Evolutionary conservation across 2,797 vertebrate genomes (phyloP).

Genomic region (Rhadinocentrus ornatus): DNA sequence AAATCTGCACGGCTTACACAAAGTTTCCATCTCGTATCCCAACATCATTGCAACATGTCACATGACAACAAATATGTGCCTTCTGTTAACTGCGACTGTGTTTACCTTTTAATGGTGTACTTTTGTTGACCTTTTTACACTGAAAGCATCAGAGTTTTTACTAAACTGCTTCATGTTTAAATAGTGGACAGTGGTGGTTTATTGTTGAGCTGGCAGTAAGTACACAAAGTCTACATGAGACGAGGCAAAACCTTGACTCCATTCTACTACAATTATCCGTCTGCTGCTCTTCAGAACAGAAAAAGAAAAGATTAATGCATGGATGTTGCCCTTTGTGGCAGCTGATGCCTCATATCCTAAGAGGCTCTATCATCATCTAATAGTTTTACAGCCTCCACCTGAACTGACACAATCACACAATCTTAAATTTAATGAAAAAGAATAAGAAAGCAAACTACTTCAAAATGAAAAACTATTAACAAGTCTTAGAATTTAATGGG

Average conservation of each 20-base stretch:
- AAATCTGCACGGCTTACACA: not conserved
- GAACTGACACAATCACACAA: conserved; percentile 32
- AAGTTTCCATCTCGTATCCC: not conserved
- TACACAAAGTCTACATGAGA: not conserved
- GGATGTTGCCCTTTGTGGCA: not conserved
- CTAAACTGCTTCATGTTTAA: not conserved
- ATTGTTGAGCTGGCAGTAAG: conserved; percentile 2
- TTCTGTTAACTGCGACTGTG: not conserved
- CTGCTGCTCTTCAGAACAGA: not conserved
- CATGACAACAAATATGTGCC: not conserved
- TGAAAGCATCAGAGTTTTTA: not conserved
- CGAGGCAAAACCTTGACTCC: not conserved
- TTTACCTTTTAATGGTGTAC: not conserved
- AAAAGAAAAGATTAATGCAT: not conserved
- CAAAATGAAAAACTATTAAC: conserved; percentile 23
- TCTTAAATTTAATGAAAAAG: conserved; percentile 32
- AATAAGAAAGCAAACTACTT: not conserved
- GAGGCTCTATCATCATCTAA: conserved; percentile 9
- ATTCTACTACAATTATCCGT: not conserved
- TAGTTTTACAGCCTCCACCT: conserved; percentile 16
- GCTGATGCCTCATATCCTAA: not conserved
- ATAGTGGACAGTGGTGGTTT: not conserved
- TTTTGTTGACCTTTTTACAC: conserved; percentile 10
- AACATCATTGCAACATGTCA: not conserved
- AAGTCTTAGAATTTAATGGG: conserved; percentile 34